Evolutionary conservation across 1,140 invertebrate genomes (phyloP).

Genomic region (Drosophila repleta): DNA sequence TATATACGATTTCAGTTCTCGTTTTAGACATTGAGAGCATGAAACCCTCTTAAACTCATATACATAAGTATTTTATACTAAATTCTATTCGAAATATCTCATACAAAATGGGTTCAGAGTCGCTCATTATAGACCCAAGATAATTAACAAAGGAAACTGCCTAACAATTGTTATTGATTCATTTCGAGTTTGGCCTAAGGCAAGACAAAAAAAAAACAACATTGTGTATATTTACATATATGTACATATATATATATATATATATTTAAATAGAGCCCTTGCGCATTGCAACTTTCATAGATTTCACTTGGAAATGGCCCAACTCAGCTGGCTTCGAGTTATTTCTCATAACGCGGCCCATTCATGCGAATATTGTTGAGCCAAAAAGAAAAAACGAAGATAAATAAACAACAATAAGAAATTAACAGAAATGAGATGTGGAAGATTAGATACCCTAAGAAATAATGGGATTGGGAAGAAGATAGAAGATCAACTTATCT

Average conservation of each 20-base stretch:
- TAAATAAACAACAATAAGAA: not conserved
- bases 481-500: too few species aligned
- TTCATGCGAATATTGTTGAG: slow-evolving; percentile 47
- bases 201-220: too few species aligned
- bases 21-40: too few species aligned
- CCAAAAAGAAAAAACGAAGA: slow-evolving; percentile 22
- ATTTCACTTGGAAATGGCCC: slow-evolving; percentile 80
- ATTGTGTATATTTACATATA: too few species aligned
- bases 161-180: slow-evolving; percentile 19
- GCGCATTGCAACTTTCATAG: slow-evolving; percentile 68
- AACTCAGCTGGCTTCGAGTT: slow-evolving; percentile 33
- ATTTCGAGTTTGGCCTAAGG: slow-evolving; percentile 27
- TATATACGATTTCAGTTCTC: not conserved
- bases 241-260: not conserved
- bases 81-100: not conserved
- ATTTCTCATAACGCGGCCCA: slow-evolving; percentile 45
- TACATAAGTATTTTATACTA: not conserved
- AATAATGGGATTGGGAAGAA: not conserved
- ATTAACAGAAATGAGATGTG: not conserved
- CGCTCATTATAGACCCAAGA: not conserved
- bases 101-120: not conserved
- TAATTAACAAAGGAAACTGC: too few species aligned
- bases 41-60: too few species aligned
- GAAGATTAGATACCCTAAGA: not conserved
- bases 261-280: slow-evolving; percentile 1